Conservation (phyloP, 2,888 invertebrate genomes). For the Parapristionchus giblindavisi region DNA sequence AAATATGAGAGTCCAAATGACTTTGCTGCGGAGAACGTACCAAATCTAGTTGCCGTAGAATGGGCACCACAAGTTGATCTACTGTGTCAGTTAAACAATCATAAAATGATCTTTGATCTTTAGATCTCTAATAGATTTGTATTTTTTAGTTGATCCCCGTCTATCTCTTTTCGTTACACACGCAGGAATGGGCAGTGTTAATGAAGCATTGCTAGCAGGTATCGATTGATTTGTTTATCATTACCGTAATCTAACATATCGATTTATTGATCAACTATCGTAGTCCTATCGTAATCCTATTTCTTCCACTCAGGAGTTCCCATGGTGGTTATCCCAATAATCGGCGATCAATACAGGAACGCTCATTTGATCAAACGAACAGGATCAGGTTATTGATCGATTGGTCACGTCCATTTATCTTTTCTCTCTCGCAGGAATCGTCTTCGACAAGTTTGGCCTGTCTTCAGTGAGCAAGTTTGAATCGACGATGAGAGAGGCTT, state of each 20-base stretch:
- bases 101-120: not conserved
- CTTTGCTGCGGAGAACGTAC: not conserved
- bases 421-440: not conserved
- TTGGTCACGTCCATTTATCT: not conserved
- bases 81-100: not conserved
- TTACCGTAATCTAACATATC: not conserved
- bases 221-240: not conserved
- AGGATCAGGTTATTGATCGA: not conserved
- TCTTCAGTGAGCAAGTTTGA: not conserved
- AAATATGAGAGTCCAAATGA: slow-evolving; percentile 23
- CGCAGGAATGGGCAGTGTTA: slow-evolving; percentile 33
- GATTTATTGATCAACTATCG: not conserved
- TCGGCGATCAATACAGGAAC: slow-evolving; percentile 27
- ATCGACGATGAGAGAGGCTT: not conserved
- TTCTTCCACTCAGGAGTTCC: slow-evolving; percentile 4
- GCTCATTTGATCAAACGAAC: slow-evolving; percentile 21
- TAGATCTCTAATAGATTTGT: not conserved
- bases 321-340: slow-evolving; percentile 14
- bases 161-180: slow-evolving; percentile 32
- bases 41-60: slow-evolving; percentile 9
- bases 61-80: slow-evolving; percentile 35
- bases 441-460: slow-evolving; percentile 34
- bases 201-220: slow-evolving; percentile 21
- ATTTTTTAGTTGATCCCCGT: slow-evolving; percentile 16
- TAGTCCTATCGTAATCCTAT: not conserved